Evolutionary conservation across 2,888 invertebrate genomes (phyloP), one percentile per base, ranked within the genome.

Genomic region (Andrena haemorrhoa): DNA sequence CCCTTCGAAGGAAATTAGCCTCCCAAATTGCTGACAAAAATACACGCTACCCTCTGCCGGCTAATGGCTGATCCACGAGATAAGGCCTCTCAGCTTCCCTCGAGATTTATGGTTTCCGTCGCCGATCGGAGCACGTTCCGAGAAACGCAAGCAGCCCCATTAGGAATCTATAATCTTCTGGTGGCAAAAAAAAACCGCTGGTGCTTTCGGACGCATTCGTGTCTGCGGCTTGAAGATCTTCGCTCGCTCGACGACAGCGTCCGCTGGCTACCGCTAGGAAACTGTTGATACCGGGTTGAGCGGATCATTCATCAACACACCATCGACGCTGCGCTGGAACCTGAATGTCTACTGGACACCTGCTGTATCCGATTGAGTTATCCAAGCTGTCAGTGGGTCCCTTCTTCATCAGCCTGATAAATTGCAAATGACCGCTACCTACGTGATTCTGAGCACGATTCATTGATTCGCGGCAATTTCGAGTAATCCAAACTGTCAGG

Each of bases 11-110:
- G 33, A 23, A 61, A 71, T 71, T 47, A 49, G 23, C 47, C 71
- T 20, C 20, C 61, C 31, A 61, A 61, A 71, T 61, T 49, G 61
- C 61, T 47, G 47, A 31, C 60, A 49, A 58, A 61, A 61, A 61
- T 61, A 49, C 61, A 23, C 12, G 60, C 26, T 61, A 23, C 23
- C 49, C 35, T 10, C 29, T 20, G 47, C 3, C 20, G 49, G 60
- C 71, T 71, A 71, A 71, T 61, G 71, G 23, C 20, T 31, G 71
- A 71, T 61, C 71, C 31, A 10, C 20, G 31, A 56, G 60, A 70
- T 49, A 49, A 47, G 10, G 33, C 31, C n/a, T 31, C 41, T 20
- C 8, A 8, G 60, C 26, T 35, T 35, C 49, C 33, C 47, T 20
- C 29, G 23, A 61, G 61, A 70, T 70, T 70, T 60, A 70, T 58